Base-by-base conservation (phyloP, 2,888 invertebrate genomes). In the Nycteola revayana region DNA sequence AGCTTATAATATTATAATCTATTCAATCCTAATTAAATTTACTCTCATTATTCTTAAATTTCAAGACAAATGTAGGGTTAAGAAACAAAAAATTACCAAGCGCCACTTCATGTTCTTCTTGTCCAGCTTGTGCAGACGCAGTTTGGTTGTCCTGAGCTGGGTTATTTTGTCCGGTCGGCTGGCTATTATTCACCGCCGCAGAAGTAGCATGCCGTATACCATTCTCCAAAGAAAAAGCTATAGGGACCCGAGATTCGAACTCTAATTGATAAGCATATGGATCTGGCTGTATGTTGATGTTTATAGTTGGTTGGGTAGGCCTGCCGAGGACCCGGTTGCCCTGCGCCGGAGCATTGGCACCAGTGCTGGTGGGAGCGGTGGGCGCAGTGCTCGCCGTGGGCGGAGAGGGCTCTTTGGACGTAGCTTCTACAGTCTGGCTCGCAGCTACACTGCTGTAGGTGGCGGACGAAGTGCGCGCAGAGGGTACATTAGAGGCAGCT, bases 251-350 rank as follows among this genome's bases (percentile, higher is more conserved):
- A 18, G 77, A 71, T 37, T 76, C 81, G 44, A 82, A 77, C 46
- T 80, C 82, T 41, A 81, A 68, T 65, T 80, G 79, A 39, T 75
- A 78, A 0, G 68, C 70, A 32, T 70, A 47, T 1, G 77, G 74
- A 21, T 71, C 69, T 34, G 75, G 66, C 36, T 65, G 67, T 34
- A 66, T 61, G 36, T 60, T 66, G 31, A 66, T 64, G 52, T 65
- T 66, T 44, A 60, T 61, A 33, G 65, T 67, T 36, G 69, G 66
- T 46, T 64, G 66, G 25, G 63, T 58, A 14, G 60, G n/a, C n/a
- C n/a, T n/a, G n/a, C n/a, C n/a, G n/a, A n/a, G n/a, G 28, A 36
- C 25, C 25, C 31, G 46, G 24, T 35, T 32, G 5, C 28, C 29
- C 49, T 39, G 38, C 10, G 54, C 21, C 2, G 37, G 29, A 6